Evolutionary conservation across 37 sponge, comb jelly and placozoan species (phyloP).

Genomic region (Spongilla lacustris): DNA sequence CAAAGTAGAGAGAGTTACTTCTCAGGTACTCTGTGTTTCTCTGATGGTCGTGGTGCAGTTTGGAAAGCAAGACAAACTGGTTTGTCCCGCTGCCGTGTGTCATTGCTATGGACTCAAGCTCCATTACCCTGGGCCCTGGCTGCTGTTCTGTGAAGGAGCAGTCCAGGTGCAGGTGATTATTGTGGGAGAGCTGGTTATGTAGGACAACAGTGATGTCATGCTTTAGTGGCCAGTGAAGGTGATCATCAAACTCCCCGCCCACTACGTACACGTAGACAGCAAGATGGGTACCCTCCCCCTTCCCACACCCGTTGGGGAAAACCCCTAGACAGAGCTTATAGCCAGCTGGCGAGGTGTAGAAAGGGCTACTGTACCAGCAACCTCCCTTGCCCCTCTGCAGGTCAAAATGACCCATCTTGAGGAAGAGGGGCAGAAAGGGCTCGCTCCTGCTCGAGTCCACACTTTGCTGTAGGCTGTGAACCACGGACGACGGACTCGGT

Average conservation of each 20-base stretch:
- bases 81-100: constrained; percentile 14
- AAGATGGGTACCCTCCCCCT: constrained; percentile 16
- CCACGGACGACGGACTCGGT: background rate
- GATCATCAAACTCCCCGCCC: constrained; percentile 37
- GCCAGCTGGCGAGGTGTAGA: constrained; percentile 30
- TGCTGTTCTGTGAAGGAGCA: background rate
- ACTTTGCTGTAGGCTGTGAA: background rate
- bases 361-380: constrained; percentile 21
- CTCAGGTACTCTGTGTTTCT: constrained; percentile 14
- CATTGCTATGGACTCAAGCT: background rate
- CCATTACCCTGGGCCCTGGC: background rate
- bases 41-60: background rate
- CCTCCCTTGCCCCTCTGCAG: background rate
- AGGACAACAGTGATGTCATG: constrained; percentile 21
- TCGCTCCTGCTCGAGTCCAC: background rate
- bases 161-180: background rate
- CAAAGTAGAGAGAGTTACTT: constrained; percentile 12
- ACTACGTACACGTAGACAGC: constrained; percentile 25
- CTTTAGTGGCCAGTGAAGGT: constrained; percentile 17
- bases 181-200: constrained; percentile 2
- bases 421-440: constrained; percentile 8
- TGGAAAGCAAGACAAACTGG: constrained; percentile 11
- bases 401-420: constrained; percentile 21
- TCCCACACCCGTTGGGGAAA: constrained; percentile 7
- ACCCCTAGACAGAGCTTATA: constrained; percentile 36